Conservation (phyloP, 1,140 invertebrate species). For the Leptinotarsa lineolata region DNA sequence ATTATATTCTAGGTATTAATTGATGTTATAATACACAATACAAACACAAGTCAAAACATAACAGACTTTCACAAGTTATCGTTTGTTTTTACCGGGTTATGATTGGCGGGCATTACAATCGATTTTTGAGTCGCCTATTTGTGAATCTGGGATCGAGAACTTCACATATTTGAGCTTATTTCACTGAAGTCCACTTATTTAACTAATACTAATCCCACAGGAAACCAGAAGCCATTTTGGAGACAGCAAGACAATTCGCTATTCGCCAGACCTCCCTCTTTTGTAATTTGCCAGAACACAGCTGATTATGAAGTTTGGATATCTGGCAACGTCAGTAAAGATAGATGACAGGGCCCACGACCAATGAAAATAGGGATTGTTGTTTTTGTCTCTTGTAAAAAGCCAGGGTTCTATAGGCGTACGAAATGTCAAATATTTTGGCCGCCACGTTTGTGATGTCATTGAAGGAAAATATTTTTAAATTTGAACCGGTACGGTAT, state of each 20-base stretch:
- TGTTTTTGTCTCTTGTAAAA: too few relatives aligned
- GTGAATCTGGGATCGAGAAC: background rate
- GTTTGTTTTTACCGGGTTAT: background rate
- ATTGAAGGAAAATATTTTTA: too few relatives aligned
- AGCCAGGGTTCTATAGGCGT: too few relatives aligned
- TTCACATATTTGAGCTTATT: background rate
- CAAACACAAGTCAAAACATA: background rate
- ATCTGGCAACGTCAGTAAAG: background rate
- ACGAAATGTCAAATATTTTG: too few relatives aligned
- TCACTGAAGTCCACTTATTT: background rate
- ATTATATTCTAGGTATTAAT: background rate
- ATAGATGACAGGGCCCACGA: too few relatives aligned
- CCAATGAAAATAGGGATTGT: too few relatives aligned
- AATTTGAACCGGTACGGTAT: too few relatives aligned
- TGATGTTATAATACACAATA: background rate
- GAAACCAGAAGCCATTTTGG: background rate
- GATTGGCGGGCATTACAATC: background rate
- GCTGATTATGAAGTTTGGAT: conserved; percentile 3
- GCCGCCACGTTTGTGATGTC: too few relatives aligned
- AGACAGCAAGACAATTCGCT: background rate
- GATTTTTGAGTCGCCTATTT: too few relatives aligned
- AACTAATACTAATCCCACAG: background rate
- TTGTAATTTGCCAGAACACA: background rate
- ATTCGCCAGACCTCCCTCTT: background rate
- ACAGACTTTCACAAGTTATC: background rate